Evolutionary conservation across 2,888 invertebrate genomes (phyloP).

Genomic region (Chironomus tentans): DNA sequence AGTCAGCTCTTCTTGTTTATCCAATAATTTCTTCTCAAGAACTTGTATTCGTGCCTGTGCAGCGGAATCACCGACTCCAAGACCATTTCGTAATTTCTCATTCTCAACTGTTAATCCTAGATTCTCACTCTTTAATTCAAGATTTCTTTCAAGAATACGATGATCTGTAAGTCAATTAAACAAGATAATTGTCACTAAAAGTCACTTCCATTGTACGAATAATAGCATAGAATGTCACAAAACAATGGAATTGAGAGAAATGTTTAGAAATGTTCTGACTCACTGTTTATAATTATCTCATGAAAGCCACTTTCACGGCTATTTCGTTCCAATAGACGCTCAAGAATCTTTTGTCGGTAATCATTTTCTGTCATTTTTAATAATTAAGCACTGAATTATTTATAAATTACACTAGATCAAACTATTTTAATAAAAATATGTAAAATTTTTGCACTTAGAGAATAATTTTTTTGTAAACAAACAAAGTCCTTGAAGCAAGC

Average conservation of each 20-base stretch:
- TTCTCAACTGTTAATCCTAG: conserved; percentile 75
- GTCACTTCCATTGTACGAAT: neutral
- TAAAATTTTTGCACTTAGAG: neutral
- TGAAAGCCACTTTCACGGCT: conserved; percentile 68
- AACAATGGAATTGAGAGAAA: conserved; percentile 7
- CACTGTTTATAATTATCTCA: conserved; percentile 74
- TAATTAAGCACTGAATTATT: neutral
- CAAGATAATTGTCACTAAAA: neutral
- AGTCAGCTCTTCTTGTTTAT: conserved; percentile 87
- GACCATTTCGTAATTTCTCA: conserved; percentile 63
- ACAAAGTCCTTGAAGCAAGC: neutral
- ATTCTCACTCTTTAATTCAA: conserved; percentile 72
- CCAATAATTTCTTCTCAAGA: conserved; percentile 75
- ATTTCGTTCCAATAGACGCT: conserved; percentile 63
- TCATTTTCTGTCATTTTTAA: conserved; percentile 32
- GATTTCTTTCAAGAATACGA: conserved; percentile 73
- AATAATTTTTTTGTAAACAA: neutral
- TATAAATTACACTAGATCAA: neutral
- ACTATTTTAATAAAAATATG: neutral
- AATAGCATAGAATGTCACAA: neutral
- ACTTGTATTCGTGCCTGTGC: conserved; percentile 52
- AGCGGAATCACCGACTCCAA: conserved; percentile 36
- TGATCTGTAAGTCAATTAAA: conserved; percentile 53
- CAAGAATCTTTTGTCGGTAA: conserved; percentile 64
- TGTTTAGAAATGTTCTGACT: conserved; percentile 39